Evolutionary conservation across 1,140 invertebrate genomes (phyloP).

Genomic region (Centruroides sculpturatus): DNA sequence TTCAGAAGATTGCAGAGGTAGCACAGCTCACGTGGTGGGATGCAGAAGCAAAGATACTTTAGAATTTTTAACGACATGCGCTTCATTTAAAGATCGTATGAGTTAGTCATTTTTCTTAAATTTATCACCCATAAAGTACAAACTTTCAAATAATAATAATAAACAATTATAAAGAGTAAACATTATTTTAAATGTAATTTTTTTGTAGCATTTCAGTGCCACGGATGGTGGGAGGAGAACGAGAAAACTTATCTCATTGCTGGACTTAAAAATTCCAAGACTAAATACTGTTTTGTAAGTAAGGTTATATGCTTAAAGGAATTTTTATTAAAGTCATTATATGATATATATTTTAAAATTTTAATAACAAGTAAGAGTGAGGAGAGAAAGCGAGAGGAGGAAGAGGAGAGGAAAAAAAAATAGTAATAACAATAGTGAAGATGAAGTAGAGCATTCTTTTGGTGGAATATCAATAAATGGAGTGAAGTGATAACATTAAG

Average conservation of each 20-base stretch:
- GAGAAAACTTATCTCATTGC: conserved; percentile 58
- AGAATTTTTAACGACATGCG: conserved; percentile 26
- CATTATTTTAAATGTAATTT: background rate
- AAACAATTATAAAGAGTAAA: background rate
- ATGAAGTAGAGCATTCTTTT: too few relatives aligned
- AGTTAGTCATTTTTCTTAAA: conserved; percentile 12
- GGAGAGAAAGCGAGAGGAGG: too few relatives aligned
- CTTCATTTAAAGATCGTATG: conserved; percentile 19
- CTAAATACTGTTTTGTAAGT: conserved; percentile 21
- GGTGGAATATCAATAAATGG: too few relatives aligned
- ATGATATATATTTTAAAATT: too few relatives aligned
- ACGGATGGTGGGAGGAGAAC: conserved; percentile 59
- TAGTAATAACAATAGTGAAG: too few relatives aligned
- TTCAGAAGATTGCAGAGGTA: conserved; percentile 14
- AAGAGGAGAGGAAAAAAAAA: too few relatives aligned
- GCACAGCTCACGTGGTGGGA: conserved; percentile 20
- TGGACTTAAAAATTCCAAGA: conserved; percentile 37
- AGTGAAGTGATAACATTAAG: too few relatives aligned
- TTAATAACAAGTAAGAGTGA: too few relatives aligned
- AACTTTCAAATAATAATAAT: background rate
- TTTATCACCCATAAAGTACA: background rate
- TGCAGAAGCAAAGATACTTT: conserved; percentile 22
- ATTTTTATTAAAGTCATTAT: too few relatives aligned
- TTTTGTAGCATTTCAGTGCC: conserved; percentile 62
- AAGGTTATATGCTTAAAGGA: too few relatives aligned